Evolutionary conservation across 30 jellyfish, hydroid and myxozoan species (phyloP).

Genomic region (Cassiopea xamachana): DNA sequence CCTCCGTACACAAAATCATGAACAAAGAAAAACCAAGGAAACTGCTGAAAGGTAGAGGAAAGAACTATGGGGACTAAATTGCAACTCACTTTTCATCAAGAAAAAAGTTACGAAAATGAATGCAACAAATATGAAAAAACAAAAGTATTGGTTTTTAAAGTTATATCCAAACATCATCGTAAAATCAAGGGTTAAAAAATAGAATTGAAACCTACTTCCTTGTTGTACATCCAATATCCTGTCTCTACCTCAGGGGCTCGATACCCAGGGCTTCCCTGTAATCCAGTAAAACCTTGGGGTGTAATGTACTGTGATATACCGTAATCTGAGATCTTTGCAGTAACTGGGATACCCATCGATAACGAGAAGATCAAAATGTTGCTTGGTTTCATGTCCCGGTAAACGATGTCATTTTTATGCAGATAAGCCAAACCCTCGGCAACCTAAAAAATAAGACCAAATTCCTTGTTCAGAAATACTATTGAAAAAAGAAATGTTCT

Average conservation of each 20-base stretch:
- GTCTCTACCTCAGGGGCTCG: conserved; percentile 92
- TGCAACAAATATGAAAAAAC: neutral
- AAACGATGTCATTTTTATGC: conserved; percentile 76
- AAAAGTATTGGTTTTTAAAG: neutral
- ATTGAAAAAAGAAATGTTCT: neutral
- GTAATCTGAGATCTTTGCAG: conserved; percentile 91
- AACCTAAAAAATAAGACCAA: conserved; percentile 48
- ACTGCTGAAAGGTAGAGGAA: no score
- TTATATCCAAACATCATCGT: neutral
- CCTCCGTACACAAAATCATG: no score
- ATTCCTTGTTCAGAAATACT: neutral
- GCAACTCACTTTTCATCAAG: no score
- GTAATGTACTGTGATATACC: conserved; percentile 92
- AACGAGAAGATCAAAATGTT: conserved; percentile 87
- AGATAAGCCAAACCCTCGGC: conserved; percentile 86
- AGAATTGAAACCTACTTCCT: conserved; percentile 58
- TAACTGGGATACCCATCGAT: conserved; percentile 79
- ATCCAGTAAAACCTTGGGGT: conserved; percentile 77
- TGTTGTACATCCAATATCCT: conserved; percentile 68
- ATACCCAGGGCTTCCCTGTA: conserved; percentile 87
- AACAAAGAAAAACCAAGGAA: no score
- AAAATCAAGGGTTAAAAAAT: neutral
- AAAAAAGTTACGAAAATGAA: no score
- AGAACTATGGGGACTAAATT: no score
- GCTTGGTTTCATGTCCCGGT: conserved; percentile 98